Evolutionary conservation across 2,888 invertebrate species (phyloP), one percentile per base, ranked within the genome.

Genomic region (Diarsia rubi): DNA sequence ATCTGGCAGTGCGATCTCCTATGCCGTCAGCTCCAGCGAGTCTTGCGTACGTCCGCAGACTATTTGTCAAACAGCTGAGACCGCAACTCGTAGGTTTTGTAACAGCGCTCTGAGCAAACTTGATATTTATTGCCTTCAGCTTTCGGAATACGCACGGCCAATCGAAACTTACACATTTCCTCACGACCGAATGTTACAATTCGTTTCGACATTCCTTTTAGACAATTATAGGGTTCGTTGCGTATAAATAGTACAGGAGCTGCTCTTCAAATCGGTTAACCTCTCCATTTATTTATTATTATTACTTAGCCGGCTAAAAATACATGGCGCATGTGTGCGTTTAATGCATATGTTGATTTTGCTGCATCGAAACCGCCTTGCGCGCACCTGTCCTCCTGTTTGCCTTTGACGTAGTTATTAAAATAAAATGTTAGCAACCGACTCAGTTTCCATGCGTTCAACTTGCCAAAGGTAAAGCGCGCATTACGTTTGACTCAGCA

Each of bases 61-160:
- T 91, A 93, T 95, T 95, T 94, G 93, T 94, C 92, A 94, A 93
- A 93, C 90, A 86, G 86, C 87, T 82, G 90, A 92, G 92, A 92
- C 92, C 92, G 92, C 94, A 93, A 92, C 92, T 89, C 86, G 88
- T 79, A 85, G 84, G 90, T 94, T 95, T 94, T 93, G 94, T 92
- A 95, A 95, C 91, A 88, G 85, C 88, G 89, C 91, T 94, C 92
- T 92, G 90, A 93, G 90, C 92, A 93, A 94, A 94, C 94, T 92
- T 93, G 92, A 92, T 94, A 95, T 93, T 92, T 92, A 92, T 94
- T 93, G 91, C 94, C 90, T 90, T 89, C 90, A 91, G 91, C 92
- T 93, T 94, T 93, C 92, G 91, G 92, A 93, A 92, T 92, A 92
- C 90, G 88, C 89, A 89, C 88, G 86, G 87, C 89, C 90, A 90